Evolutionary conservation across 92 coral and sea anemone species (phyloP), one percentile per base, ranked within the genome.

Genomic region (Bergia sp.): DNA sequence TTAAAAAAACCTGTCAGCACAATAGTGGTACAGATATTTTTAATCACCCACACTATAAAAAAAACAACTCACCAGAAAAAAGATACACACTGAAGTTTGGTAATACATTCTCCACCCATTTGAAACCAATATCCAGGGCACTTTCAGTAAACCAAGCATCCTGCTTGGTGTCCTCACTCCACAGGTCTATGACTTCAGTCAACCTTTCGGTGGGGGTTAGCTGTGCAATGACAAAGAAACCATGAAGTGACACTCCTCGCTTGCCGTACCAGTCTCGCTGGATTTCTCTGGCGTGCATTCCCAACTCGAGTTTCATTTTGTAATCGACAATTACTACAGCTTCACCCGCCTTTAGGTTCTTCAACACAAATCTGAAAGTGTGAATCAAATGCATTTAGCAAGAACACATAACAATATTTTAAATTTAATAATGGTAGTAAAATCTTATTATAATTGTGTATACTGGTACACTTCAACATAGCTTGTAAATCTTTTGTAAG

Each of bases 261-360:
- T 90, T 90, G 10, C 89, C 89, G 40, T 90, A 79, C 92, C 92
- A 90, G 42, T 90, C 85, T 45, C 92, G 55, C 50, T 90, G 92
- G 13, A 84, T 90, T 43, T 90, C 89, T 37, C 92, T 85, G 29
- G 39, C 7, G 23, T 53, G 41, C 69, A 37, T 67, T 2, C 92
- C 86, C 69, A 90, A 74, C 37, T 90, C 92, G 0, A 90, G 20
- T 77, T 90, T 90, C 89, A 91, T 91, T 43, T 87, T 91, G 75
- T 91, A 91, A 45, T 91, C 93, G 18, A 91, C 69, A 0, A 91
- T 73, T 7, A 87, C 88, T 37, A 91, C 91, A 82, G 83, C 67
- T 69, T 82, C 80, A 4, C 93, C 92, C 37, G 89, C 80, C 79
- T 66, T 72, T 42, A 91, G 85, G 82, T 87, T 87, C 77, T 87